phyloP scores from a whole-genome alignment of 2,113 vertebrate genomes.

The Galbula dea region DNA sequence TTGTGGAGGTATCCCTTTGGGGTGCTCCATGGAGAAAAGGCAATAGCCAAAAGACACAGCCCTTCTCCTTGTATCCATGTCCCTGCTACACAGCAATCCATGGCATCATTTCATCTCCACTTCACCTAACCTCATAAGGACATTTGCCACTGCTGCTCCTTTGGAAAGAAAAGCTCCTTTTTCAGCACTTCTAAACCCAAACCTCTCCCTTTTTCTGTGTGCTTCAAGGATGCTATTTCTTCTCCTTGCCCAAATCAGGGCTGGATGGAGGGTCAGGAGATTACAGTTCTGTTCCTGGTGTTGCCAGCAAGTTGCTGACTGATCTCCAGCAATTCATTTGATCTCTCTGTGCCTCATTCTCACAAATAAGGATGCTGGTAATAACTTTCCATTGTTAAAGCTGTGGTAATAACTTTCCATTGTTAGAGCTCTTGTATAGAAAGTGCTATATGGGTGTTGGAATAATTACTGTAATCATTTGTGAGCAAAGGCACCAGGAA shows the following conservation, averaged over 20 bases:
- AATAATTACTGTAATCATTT: constrained; percentile 36
- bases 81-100: neutral
- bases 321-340: constrained; percentile 30
- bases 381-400: constrained; percentile 51
- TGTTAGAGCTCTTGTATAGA: constrained; percentile 14
- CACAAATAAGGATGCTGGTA: constrained; percentile 38
- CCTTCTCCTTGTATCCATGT: neutral
- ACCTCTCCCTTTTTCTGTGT: neutral
- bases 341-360: neutral
- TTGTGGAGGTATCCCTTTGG: neutral
- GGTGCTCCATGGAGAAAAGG: neutral
- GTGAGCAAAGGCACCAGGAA: neutral
- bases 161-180: neutral
- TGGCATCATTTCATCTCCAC: neutral
- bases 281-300: neutral
- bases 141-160: neutral
- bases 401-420: constrained; percentile 51
- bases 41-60: neutral
- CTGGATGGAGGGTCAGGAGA: neutral
- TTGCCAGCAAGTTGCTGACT: neutral
- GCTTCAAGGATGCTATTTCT: neutral
- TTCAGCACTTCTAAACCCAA: neutral
- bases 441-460: neutral
- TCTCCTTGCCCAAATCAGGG: neutral
- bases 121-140: neutral